These are phyloP conservation scores for Myzus persicae DNA, from an alignment of 1,140 invertebrate species.

Conservation along the genomic window DNA sequence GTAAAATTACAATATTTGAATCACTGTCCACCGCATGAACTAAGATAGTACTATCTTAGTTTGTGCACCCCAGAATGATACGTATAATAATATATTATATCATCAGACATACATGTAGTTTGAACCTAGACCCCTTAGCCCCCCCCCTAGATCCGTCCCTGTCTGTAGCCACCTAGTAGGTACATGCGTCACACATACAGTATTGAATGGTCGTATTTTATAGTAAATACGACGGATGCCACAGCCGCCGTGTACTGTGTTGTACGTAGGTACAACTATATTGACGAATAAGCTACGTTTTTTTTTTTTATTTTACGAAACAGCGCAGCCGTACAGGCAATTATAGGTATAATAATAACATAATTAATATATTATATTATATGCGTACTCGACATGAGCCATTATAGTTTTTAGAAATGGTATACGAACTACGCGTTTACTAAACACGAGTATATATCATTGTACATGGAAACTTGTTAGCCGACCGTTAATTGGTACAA, in stretches of 20 bases:
- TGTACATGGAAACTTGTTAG: neutral
- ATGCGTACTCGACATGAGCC: neutral
- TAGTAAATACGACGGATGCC: neutral
- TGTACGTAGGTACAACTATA: neutral
- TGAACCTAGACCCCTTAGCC: no score
- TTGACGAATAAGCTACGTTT: neutral
- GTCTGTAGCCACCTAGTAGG: no score
- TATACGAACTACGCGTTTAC: neutral
- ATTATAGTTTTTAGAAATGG: neutral
- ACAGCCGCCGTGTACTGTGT: neutral
- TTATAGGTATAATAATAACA: neutral
- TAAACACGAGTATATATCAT: neutral
- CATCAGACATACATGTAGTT: no score
- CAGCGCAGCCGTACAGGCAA: neutral
- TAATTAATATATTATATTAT: slow-evolving; percentile 18
- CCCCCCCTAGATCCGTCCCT: no score
- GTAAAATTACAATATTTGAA: no score
- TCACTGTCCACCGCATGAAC: no score
- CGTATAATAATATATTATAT: no score
- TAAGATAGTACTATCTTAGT: no score
- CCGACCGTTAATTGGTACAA: slow-evolving; percentile 1
- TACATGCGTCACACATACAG: no score
- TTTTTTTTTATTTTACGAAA: neutral
- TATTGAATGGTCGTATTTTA: neutral
- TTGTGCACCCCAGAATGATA: no score